phyloP scores from a whole-genome alignment of 1,140 invertebrate species.

The Pachyrhynchus sulphureomaculatus region DNA sequence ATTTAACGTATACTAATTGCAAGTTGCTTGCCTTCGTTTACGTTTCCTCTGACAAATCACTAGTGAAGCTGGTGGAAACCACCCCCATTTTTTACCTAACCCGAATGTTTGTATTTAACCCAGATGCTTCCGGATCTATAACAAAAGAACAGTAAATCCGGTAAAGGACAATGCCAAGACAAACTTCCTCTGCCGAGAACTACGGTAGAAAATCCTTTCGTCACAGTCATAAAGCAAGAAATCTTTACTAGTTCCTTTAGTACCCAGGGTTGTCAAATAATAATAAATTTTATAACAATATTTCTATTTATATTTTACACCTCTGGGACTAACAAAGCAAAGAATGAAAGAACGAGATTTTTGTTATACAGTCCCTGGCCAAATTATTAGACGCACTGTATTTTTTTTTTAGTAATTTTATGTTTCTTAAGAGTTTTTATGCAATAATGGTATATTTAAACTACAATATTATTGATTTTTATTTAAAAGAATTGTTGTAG shows the following conservation, averaged over 20 bases:
- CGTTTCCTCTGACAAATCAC: too few species aligned
- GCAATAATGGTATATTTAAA: too few species aligned
- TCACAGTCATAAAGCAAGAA: slow-evolving; percentile 9
- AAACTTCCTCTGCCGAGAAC: slow-evolving; percentile 21
- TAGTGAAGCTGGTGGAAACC: slow-evolving; percentile 10
- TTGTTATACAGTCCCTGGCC: too few species aligned
- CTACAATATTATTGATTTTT: too few species aligned
- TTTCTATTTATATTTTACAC: slow-evolving; percentile 19
- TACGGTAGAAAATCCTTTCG: slow-evolving; percentile 25
- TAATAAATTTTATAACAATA: slow-evolving; percentile 11
- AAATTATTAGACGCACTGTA: too few species aligned
- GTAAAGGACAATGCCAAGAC: slow-evolving; percentile 25
- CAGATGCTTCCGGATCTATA: slow-evolving; percentile 26
- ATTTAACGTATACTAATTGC: too few species aligned
- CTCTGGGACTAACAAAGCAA: background rate
- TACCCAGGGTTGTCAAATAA: slow-evolving; percentile 12
- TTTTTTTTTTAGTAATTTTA: too few species aligned
- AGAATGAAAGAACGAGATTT: too few species aligned
- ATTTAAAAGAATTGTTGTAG: too few species aligned
- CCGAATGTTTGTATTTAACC: slow-evolving; percentile 25
- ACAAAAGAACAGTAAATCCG: slow-evolving; percentile 26
- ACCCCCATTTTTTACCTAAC: background rate
- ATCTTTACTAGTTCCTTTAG: background rate
- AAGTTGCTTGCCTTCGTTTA: too few species aligned
- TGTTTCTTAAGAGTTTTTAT: too few species aligned